Percentiles rank a stretch among this genome's conserved stretches.
phyloP scores from a whole-genome alignment of 1,140 invertebrate species.

The Pachypeltis micranthus region DNA sequence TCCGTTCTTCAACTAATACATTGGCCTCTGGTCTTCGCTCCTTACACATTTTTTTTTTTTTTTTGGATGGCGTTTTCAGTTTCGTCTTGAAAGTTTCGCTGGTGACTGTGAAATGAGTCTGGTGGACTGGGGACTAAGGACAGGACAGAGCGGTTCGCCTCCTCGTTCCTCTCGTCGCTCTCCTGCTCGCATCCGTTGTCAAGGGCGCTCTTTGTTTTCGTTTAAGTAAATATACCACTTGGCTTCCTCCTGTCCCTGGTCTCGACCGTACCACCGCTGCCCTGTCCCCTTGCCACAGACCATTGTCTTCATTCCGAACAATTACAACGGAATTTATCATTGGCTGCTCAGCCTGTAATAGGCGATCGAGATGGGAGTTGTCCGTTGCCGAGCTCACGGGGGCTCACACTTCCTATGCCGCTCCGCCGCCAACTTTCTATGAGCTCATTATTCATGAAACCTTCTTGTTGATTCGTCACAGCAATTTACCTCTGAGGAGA shows the following conservation, averaged over 20 bases:
- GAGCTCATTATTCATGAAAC: too few relatives aligned
- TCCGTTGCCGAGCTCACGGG: too few relatives aligned
- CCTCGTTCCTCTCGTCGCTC: not conserved
- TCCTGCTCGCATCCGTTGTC: not conserved
- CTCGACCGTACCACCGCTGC: not conserved
- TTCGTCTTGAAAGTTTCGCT: not conserved
- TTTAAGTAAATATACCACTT: slow-evolving; percentile 4
- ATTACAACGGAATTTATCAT: slow-evolving; percentile 10
- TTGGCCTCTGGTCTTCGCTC: too few relatives aligned
- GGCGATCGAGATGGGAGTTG: too few relatives aligned
- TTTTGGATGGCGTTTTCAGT: too few relatives aligned
- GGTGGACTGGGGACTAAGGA: not conserved
- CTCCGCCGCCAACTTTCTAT: too few relatives aligned
- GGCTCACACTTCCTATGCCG: too few relatives aligned
- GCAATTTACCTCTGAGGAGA: too few relatives aligned
- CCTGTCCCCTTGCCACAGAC: not conserved
- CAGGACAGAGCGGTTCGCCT: not conserved
- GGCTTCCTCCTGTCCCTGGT: not conserved
- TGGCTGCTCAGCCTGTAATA: too few relatives aligned
- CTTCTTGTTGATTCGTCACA: too few relatives aligned
- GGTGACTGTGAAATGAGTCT: not conserved
- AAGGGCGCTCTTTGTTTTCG: slow-evolving; percentile 8
- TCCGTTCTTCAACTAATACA: not conserved
- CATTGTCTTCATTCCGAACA: slow-evolving; percentile 8
- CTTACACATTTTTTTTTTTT: too few relatives aligned